Evolutionary conservation across 1,140 invertebrate genomes (phyloP), one percentile per base, ranked within the genome.

Genomic region (Apocrypta bakeri): DNA sequence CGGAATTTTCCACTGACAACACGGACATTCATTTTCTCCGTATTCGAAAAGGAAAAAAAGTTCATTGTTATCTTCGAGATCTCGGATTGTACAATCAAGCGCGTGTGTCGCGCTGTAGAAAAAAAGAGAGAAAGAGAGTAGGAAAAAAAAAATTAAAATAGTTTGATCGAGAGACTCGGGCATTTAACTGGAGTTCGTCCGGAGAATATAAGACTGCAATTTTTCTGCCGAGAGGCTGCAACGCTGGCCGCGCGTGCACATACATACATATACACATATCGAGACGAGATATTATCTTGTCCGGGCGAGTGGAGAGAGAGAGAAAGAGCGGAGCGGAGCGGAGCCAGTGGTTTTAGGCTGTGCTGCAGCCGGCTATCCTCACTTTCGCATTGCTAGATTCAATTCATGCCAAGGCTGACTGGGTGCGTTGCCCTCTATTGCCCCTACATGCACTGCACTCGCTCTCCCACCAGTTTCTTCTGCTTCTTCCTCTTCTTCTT

Each of bases 381-480:
- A 92, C 90, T 92, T 91, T 91, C 90, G 90, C 89, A 91, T 91
- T 92, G 91, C 91, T 92, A 92, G 91, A 92, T 90, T 92, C 91
- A 91, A 91, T 92, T 92, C 91, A 91, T 92, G 91, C 91, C 91
- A 92, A 92, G 91, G 91, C 91, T 92, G 91, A 91, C 89, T 87
- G 91, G 90, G 91, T 92, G 91, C 91, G 91, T 92, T 92, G 91
- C 91, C 91, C 91, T 91, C 91, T 88, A 91, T 91, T 90, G 91
- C 90, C 91, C 91, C 89, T 91, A 92, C 88, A 80, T 84, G 82
- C 88, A 87, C 85, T 83, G 84, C 64, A 84, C 81, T 81, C 76
- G 64, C 77, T 77, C 75, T 82, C 81, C 61, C 63, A 37, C 8
- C 27, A 27, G 80, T 61, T 69, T 79, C 85, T 84, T 77, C 17